Percentiles rank a stretch among this genome's conserved stretches.
phyloP scores from a whole-genome alignment of 2,888 invertebrate species.

The Volucella bombylans region DNA sequence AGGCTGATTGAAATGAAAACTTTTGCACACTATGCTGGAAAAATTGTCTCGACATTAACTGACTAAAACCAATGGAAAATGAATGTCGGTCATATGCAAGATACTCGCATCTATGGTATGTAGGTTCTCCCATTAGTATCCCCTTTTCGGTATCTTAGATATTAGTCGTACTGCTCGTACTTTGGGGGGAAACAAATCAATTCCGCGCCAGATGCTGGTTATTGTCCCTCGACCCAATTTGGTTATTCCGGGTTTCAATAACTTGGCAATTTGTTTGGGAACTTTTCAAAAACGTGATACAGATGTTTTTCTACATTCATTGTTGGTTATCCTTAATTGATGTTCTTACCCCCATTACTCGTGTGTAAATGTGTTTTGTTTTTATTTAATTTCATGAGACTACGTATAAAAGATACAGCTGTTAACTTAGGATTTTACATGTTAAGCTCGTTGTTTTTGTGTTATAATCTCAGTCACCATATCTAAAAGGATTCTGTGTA shows the following conservation, averaged over 20 bases:
- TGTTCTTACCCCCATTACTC: background rate
- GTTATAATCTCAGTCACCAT: no score
- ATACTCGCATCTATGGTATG: no score
- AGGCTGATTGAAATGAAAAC: no score
- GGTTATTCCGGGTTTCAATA: conserved; percentile 35
- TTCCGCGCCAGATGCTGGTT: conserved; percentile 31
- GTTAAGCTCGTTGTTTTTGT: no score
- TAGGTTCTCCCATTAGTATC: background rate
- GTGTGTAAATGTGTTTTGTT: background rate
- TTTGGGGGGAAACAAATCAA: conserved; percentile 32
- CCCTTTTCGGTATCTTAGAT: conserved; percentile 11
- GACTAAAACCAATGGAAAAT: no score
- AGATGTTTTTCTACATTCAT: conserved; percentile 12
- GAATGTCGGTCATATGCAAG: no score
- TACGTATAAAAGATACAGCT: background rate
- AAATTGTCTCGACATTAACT: no score
- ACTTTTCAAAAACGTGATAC: conserved; percentile 27
- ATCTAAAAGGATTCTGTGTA: no score
- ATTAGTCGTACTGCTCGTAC: conserved; percentile 6
- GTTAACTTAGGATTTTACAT: background rate
- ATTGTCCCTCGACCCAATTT: conserved; percentile 21
- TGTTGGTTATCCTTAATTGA: conserved; percentile 9
- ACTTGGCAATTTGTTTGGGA: conserved; percentile 37
- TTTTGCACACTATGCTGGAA: no score
- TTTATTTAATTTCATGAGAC: background rate